Base-by-base conservation (phyloP, 2,888 invertebrate genomes). In the Stomorhina lunata region DNA sequence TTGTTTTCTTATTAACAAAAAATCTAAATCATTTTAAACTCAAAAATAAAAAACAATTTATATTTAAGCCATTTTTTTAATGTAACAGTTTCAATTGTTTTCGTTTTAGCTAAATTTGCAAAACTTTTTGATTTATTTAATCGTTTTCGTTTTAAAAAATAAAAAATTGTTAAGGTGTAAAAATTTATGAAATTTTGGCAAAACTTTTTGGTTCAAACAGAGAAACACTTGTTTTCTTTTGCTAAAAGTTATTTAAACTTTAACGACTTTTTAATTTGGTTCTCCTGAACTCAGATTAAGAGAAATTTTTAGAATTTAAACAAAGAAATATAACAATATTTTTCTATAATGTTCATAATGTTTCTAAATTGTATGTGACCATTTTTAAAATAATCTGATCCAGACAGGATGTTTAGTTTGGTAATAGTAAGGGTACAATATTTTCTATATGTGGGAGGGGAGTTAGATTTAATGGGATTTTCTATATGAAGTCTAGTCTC, bases 371-470 rank as follows among this genome's bases (percentile, higher is more conserved):
- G 65, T 48, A 72, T 72, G 20, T 65, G 75, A 71, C 75, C 73
- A 75, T 65, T 82, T 82, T 59, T 32, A 72, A n/a, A 50, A 59
- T 75, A 82, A 82, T 82, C 81, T 79, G 81, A 82, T 82, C 65
- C 75, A 82, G 81, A 82, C 81, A 79, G 81, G 81, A 82, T 65
- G 75, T 78, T 78, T 79, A 72, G 61, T 32, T 45, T 25, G 12
- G 17, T 69, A 32, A 25, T 43, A 12, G 3, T 15, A 15, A 2
- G 15, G 4, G 34, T 50, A 1, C n/a, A 17, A n/a, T n/a, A n/a
- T n/a, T 32, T 9, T 55, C 32, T 57, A 32, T 22, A 40, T 69
- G 43, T 32, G 25, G 37, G 22, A 17, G 37, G 50, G n/a, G 4
- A 53, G 17, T 17, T 9, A 27, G 63, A 17, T n/a, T 43, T 4